Percentiles rank a stretch among this genome's conserved stretches.
Conservation (phyloP, 2,888 invertebrate species). For the Sthenelais limicola region DNA sequence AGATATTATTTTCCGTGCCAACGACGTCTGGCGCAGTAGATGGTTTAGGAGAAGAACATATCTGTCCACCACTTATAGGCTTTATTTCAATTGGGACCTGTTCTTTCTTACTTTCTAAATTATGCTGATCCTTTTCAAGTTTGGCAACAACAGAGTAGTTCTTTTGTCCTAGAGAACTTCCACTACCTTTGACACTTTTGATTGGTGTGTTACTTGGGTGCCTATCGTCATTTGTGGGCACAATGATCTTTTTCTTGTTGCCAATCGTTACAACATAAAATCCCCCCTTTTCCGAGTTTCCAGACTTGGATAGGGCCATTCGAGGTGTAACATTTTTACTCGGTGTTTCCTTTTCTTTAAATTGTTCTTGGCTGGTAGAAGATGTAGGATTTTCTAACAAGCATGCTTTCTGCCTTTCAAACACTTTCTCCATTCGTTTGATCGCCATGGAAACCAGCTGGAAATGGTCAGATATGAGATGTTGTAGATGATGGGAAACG, state of each 20-base stretch:
- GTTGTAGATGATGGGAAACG: background rate
- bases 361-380: no score
- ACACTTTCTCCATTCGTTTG: slow-evolving; percentile 1
- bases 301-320: background rate
- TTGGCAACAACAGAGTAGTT: no score
- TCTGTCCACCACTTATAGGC: no score
- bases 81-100: no score
- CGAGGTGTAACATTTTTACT: background rate
- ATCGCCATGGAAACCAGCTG: background rate
- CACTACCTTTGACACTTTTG: background rate
- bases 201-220: background rate
- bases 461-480: background rate
- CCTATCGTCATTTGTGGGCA: background rate
- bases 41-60: no score
- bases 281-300: background rate
- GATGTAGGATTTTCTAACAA: no score
- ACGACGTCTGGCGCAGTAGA: no score
- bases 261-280: background rate
- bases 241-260: background rate
- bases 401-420: no score
- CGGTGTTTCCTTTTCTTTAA: background rate
- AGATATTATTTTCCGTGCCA: no score
- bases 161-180: background rate
- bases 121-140: no score
- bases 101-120: background rate